phyloP scores from a whole-genome alignment of 2,888 invertebrate genomes.

The Chrysolina haemoptera region DNA sequence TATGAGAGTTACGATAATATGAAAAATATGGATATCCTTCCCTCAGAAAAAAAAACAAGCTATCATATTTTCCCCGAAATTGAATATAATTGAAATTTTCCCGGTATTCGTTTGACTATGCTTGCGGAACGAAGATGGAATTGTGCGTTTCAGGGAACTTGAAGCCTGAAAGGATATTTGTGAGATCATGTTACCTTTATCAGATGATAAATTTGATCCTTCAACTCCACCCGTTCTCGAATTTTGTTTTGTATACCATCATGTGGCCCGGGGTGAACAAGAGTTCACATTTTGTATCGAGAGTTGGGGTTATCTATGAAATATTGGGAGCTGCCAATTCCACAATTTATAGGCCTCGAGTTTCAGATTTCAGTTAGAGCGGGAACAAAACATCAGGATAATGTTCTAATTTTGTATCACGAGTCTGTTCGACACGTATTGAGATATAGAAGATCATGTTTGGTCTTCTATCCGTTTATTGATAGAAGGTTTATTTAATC shows the following conservation, averaged over 20 bases:
- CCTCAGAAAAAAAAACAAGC: too few relatives aligned
- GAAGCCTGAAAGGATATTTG: neutral
- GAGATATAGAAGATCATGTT: too few relatives aligned
- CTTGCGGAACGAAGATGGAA: neutral
- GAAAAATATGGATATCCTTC: conserved; percentile 3
- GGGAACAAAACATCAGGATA: too few relatives aligned
- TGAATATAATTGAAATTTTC: conserved; percentile 9
- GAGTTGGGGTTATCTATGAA: too few relatives aligned
- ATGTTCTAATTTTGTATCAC: too few relatives aligned
- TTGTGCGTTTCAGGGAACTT: neutral
- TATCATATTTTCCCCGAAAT: neutral
- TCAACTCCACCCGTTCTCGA: neutral
- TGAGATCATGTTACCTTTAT: neutral
- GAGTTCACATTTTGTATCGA: neutral
- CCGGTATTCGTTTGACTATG: neutral
- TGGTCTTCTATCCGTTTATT: too few relatives aligned
- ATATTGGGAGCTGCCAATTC: too few relatives aligned
- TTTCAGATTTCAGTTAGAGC: too few relatives aligned
- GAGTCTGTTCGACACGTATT: too few relatives aligned
- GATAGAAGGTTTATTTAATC: too few relatives aligned
- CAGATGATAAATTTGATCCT: neutral
- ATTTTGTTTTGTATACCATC: neutral
- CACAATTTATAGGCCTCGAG: too few relatives aligned
- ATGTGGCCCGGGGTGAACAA: neutral
- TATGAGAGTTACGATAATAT: neutral